A percentile compares a stretch with the other conserved stretches of the same genome.
phyloP scores from a whole-genome alignment of 2,888 invertebrate species.

The Helobdella robusta region DNA sequence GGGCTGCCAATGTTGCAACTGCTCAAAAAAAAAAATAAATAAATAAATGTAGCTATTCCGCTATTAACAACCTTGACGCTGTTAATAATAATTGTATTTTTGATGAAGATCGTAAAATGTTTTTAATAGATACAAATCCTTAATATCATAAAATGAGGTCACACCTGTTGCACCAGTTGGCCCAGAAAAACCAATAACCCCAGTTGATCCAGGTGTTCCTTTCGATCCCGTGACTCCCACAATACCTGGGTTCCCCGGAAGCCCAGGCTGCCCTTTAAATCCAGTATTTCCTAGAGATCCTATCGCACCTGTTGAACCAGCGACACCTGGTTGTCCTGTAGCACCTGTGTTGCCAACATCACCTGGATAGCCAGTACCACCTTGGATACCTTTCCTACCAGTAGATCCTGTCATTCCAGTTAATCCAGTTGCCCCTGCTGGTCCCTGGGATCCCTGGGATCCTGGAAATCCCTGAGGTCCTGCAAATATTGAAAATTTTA shows the following conservation, averaged over 20 bases:
- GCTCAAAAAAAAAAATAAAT: neutral
- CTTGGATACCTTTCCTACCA: slow-evolving; percentile 7
- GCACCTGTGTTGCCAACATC: slow-evolving; percentile 9
- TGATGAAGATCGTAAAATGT: too few species aligned
- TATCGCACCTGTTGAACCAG: slow-evolving; percentile 10
- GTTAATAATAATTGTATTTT: too few species aligned
- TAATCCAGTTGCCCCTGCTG: slow-evolving; percentile 8
- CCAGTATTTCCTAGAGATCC: slow-evolving; percentile 23
- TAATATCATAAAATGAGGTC: slow-evolving; percentile 19
- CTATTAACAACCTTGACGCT: too few species aligned
- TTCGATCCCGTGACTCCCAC: neutral
- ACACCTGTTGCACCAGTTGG: slow-evolving; percentile 26
- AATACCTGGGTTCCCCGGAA: neutral
- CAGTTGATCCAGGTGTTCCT: slow-evolving; percentile 12
- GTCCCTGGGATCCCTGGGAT: neutral
- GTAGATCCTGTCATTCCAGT: slow-evolving; percentile 12
- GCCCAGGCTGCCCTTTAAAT: neutral
- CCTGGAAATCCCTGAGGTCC: slow-evolving; percentile 8
- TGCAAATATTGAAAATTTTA: too few species aligned
- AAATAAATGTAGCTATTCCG: slow-evolving; percentile 9
- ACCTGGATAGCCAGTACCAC: slow-evolving; percentile 12
- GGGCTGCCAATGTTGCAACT: neutral
- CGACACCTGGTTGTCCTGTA: slow-evolving; percentile 2
- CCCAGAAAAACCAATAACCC: slow-evolving; percentile 25
- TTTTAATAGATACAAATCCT: too few species aligned